phyloP scores from a whole-genome alignment of 2,113 vertebrate genomes.

The Gymnogyps californianus region DNA sequence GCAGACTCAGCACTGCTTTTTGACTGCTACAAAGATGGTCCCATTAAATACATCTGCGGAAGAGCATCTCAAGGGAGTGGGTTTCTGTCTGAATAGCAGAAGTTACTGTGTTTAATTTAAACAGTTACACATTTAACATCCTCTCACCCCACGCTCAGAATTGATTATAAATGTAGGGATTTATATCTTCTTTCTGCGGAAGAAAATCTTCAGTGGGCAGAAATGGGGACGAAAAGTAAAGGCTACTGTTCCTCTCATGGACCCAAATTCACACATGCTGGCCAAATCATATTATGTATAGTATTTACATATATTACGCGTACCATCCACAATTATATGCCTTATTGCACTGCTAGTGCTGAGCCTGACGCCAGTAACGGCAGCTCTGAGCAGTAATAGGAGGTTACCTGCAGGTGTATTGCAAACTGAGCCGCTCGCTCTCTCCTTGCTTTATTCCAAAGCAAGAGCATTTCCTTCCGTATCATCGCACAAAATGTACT shows the following conservation, averaged over 20 bases:
- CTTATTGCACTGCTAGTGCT: not conserved
- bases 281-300: rapidly evolving
- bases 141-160: not conserved
- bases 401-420: not conserved
- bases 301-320: not conserved
- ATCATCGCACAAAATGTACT: not conserved
- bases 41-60: not conserved
- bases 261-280: not conserved
- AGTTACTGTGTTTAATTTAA: not conserved
- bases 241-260: not conserved
- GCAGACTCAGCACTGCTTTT: not conserved
- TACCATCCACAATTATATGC: not conserved
- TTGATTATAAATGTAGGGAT: not conserved
- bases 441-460: not conserved
- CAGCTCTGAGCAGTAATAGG: not conserved
- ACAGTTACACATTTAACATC: not conserved
- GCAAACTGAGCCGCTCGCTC: not conserved
- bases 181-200: not conserved
- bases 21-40: not conserved
- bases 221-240: not conserved
- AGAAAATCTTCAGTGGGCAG: not conserved
- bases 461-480: not conserved
- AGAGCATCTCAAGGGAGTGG: not conserved
- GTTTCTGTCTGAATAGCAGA: not conserved
- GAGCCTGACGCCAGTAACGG: not conserved